phyloP scores from a whole-genome alignment of 2,888 invertebrate genomes.

The Ophion costatus region DNA sequence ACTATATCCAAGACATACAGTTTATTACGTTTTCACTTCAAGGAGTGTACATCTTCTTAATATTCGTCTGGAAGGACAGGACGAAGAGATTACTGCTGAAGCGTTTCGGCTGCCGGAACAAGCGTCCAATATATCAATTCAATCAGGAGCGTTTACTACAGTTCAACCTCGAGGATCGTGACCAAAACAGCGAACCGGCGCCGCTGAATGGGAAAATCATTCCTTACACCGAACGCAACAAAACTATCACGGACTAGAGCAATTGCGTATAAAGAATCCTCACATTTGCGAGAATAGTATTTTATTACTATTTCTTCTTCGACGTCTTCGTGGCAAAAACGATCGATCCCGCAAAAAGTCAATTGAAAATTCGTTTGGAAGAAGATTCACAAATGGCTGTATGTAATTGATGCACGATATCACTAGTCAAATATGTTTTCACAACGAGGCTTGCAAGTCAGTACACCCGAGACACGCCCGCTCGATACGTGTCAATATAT shows the following conservation, averaged over 20 bases:
- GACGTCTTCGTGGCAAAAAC: no score
- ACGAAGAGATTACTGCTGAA: no score
- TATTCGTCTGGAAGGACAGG: slow-evolving; percentile 90
- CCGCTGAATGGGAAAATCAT: slow-evolving; percentile 77
- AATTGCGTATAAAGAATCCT: slow-evolving; percentile 72
- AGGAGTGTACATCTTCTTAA: slow-evolving; percentile 89
- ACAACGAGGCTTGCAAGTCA: background rate
- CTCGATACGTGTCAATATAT: slow-evolving; percentile 40
- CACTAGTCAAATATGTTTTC: slow-evolving; percentile 8
- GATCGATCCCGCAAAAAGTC: background rate
- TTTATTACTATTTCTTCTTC: no score
- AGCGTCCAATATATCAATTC: slow-evolving; percentile 81
- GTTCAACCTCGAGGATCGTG: slow-evolving; percentile 76
- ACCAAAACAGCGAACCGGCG: slow-evolving; percentile 64
- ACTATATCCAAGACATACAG: slow-evolving; percentile 86
- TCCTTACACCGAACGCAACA: slow-evolving; percentile 65
- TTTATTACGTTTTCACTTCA: slow-evolving; percentile 89
- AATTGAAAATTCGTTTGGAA: background rate
- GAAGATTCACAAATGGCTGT: background rate
- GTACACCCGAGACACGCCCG: slow-evolving; percentile 2
- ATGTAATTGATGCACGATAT: background rate
- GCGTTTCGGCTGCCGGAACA: slow-evolving; percentile 83
- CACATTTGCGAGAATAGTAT: no score
- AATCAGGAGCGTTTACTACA: slow-evolving; percentile 77
- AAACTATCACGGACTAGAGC: slow-evolving; percentile 72